Evolutionary conservation across 2,113 vertebrate species (phyloP), one percentile per base, ranked within the genome.

Genomic region (Leucosticte australis): DNA sequence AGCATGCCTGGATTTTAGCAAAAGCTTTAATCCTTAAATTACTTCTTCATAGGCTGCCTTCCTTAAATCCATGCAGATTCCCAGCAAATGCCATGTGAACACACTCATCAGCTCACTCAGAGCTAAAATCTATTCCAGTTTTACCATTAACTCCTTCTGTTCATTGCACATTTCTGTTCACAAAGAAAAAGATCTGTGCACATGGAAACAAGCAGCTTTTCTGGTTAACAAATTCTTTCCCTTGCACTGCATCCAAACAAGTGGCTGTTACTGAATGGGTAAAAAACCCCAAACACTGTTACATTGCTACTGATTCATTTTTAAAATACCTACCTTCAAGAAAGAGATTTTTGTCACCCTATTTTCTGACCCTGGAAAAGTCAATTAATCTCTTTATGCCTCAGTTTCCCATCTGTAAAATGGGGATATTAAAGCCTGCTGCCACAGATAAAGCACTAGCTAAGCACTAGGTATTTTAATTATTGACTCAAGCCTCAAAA

Each of bases 1-100:
- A 89, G 68, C 9, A 1, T n/a, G 55, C 64, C 14, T 46, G 57
- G 64, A 52, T 83, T 86, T 74, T 15, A 86, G 68, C 39, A 81
- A 83, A 94, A 75, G 64, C 79, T 88, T 83, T 92, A 96, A 96
- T 94, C 90, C 69, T 50, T 71, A 77, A 95, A 89, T 86, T 91
- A 88, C 70, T 80, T 93, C 67, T 91, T 91, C 46, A 50, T 7
- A 76, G 53, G 57, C 67, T 44, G 53, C 68, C 68, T 80, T 95
- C 49, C 57, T 85, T 67, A 77, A 91, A 90, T 50, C 64, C 64
- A 83, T 13, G 33, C 39, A 80, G 82, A 80, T 80, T 87, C 90
- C 71, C 90, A 88, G 67, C 28, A 85, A 93, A 0, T 70, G 41
- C 56, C 50, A n/a, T 31, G 33, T 69, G 63, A 94, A 92, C 30